Conservation (phyloP, 1,140 invertebrate genomes). For the Pseudomyrmex cubaensis region DNA sequence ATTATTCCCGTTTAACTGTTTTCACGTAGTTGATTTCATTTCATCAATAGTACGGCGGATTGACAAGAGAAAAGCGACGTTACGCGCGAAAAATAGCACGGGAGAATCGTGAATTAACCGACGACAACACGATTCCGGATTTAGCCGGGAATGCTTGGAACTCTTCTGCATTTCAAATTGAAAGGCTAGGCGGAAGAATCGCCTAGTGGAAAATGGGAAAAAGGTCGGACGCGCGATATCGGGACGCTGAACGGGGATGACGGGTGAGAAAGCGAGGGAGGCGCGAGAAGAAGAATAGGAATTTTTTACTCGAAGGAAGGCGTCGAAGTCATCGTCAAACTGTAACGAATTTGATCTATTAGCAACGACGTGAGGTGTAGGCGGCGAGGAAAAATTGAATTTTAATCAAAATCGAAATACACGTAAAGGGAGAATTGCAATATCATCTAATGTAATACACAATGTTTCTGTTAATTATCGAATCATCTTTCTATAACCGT, state of each 20-base stretch:
- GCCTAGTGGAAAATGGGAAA: slow-evolving; percentile 59
- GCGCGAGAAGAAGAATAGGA: slow-evolving; percentile 35
- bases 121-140: slow-evolving; percentile 53
- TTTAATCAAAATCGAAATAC: slow-evolving; percentile 43
- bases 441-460: slow-evolving; percentile 42
- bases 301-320: slow-evolving; percentile 43
- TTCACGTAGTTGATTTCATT: background rate
- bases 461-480: slow-evolving; percentile 43
- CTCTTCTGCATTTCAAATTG: slow-evolving; percentile 62
- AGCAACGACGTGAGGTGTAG: background rate
- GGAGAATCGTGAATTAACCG: slow-evolving; percentile 41
- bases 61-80: slow-evolving; percentile 9
- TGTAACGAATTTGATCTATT: slow-evolving; percentile 40
- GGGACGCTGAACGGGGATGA: slow-evolving; percentile 22
- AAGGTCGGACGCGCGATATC: slow-evolving; percentile 43
- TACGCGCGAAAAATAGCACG: slow-evolving; percentile 36
- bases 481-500: slow-evolving; percentile 4
- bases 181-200: slow-evolving; percentile 58
- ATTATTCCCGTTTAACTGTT: background rate
- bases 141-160: slow-evolving; percentile 48
- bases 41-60: background rate
- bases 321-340: slow-evolving; percentile 29
- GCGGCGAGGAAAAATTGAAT: slow-evolving; percentile 30
- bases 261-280: slow-evolving; percentile 24
- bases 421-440: background rate